Percentiles rank a stretch among this genome's conserved stretches.
phyloP scores from a whole-genome alignment of 2,113 vertebrate species.

The Columbina picui region DNA sequence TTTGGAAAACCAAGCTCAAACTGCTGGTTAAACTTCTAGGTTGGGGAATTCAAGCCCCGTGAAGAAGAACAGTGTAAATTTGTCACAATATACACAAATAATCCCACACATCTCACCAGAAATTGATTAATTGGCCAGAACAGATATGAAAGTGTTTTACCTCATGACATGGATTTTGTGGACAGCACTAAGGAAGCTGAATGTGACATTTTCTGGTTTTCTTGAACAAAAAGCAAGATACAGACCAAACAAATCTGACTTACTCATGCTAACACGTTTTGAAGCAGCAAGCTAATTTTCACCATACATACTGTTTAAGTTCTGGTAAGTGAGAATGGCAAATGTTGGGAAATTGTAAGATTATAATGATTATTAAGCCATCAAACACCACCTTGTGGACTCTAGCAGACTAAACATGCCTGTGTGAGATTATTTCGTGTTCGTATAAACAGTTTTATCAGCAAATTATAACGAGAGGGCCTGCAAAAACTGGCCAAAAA shows the following conservation, averaged over 20 bases:
- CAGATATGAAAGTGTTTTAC: not conserved
- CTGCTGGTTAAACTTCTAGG: not conserved
- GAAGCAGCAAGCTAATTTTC: not conserved
- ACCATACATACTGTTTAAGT: not conserved
- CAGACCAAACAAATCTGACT: not conserved
- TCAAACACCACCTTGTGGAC: conserved; percentile 48
- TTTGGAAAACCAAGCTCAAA: not conserved
- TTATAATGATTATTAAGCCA: not conserved
- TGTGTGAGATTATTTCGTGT: not conserved
- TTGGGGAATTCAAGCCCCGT: not conserved
- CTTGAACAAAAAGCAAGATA: not conserved
- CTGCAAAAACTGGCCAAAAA: not conserved
- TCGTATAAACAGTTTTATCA: not conserved
- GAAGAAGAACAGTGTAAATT: not conserved
- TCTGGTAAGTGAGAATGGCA: not conserved
- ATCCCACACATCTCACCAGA: not conserved
- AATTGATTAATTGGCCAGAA: not conserved
- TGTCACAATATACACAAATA: not conserved
- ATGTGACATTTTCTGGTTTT: not conserved
- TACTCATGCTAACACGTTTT: not conserved
- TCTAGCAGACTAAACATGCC: not conserved
- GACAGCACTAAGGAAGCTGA: not conserved
- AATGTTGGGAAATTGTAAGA: not conserved
- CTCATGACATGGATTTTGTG: not conserved
- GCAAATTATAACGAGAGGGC: not conserved